Conservation (phyloP, 2,113 vertebrate genomes). For the Sphyrna mokarran region DNA sequence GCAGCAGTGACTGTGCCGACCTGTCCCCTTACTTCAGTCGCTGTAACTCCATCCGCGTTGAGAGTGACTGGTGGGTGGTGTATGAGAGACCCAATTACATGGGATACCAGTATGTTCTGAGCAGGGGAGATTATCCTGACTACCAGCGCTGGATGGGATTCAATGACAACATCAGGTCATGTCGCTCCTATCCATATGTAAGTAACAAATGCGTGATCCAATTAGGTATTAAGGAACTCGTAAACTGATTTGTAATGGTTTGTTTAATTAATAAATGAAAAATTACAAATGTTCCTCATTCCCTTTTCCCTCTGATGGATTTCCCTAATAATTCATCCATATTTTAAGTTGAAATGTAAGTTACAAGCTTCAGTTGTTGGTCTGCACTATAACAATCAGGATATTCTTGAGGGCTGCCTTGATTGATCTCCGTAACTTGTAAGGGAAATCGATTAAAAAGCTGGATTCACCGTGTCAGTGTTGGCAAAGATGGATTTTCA, state of each 20-base stretch:
- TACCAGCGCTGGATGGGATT: constrained; percentile 42
- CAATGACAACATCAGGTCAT: constrained; percentile 40
- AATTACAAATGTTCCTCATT: neutral
- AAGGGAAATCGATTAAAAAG: neutral
- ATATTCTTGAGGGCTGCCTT: neutral
- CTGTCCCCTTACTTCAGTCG: constrained; percentile 39
- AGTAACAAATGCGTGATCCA: neutral
- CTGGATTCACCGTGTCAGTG: neutral
- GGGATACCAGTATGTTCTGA: constrained; percentile 42
- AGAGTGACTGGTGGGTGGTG: constrained; percentile 50
- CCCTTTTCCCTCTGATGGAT: neutral
- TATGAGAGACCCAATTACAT: constrained; percentile 51
- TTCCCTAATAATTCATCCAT: neutral
- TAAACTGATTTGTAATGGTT: neutral
- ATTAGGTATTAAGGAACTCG: neutral
- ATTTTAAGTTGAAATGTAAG: neutral
- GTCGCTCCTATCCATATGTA: constrained; percentile 36
- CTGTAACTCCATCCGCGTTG: constrained; percentile 41
- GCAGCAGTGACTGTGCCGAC: constrained; percentile 39
- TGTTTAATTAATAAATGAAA: neutral
- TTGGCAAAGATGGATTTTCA: neutral
- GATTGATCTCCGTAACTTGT: neutral
- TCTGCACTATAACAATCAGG: neutral
- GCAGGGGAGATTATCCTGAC: constrained; percentile 40
- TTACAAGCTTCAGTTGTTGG: neutral